Evolutionary conservation across 2,797 vertebrate genomes (phyloP).

Genomic region (Danio kyathit): DNA sequence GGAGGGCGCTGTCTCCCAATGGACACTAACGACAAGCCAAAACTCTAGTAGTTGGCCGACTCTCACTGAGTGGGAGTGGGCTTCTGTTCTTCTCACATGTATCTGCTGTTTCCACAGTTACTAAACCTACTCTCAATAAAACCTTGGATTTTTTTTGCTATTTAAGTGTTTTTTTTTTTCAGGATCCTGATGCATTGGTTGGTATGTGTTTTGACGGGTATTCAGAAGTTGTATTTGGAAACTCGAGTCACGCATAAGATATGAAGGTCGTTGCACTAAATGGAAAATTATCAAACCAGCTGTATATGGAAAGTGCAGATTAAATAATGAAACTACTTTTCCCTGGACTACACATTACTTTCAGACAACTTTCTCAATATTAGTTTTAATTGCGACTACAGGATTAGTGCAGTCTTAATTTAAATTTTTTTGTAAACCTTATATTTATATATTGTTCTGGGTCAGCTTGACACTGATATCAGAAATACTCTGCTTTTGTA

Average conservation of each 20-base stretch:
- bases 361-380: background rate
- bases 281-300: conserved; percentile 9
- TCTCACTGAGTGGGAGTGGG: conserved; percentile 62
- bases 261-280: conserved; percentile 13
- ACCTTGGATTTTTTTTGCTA: conserved; percentile 61
- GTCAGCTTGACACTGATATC: too few relatives aligned
- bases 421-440: too few relatives aligned
- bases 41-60: conserved; percentile 44
- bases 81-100: conserved; percentile 70
- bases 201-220: conserved; percentile 26
- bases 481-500: too few relatives aligned
- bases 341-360: background rate
- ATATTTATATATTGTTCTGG: too few relatives aligned
- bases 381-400: background rate
- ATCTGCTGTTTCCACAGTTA: conserved; percentile 61
- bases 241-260: conserved; percentile 3
- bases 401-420: background rate
- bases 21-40: conserved; percentile 36
- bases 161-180: conserved; percentile 36
- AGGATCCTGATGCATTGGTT: conserved; percentile 6
- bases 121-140: conserved; percentile 72
- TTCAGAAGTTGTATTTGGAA: background rate
- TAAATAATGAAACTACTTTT: background rate
- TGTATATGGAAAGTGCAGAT: background rate
- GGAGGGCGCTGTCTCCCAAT: conserved; percentile 55